A percentile compares a stretch with the other conserved stretches of the same genome.
Evolutionary conservation across 92 coral and sea anemone genomes (phyloP).

Genomic region (Epizoanthus ramosus): DNA sequence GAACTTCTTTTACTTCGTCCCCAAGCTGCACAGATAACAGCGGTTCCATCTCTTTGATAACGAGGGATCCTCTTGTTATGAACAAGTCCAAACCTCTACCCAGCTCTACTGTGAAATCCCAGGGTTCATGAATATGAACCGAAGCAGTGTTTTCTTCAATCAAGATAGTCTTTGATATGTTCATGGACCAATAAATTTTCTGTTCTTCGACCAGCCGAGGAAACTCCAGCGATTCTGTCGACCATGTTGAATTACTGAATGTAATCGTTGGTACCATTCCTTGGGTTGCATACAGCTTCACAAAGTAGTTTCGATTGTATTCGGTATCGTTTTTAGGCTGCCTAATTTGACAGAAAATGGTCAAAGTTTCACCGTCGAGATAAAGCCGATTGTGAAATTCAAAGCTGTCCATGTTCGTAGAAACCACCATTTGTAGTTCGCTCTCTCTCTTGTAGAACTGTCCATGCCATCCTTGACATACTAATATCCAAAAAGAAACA

Average conservation of each 20-base stretch:
- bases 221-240: constrained; percentile 63
- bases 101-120: constrained; percentile 77
- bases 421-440: constrained; percentile 53
- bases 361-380: constrained; percentile 52
- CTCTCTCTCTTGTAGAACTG: constrained; percentile 29
- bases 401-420: constrained; percentile 43
- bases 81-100: constrained; percentile 82
- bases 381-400: constrained; percentile 67
- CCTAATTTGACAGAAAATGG: constrained; percentile 76
- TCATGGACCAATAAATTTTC: constrained; percentile 61
- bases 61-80: constrained; percentile 75
- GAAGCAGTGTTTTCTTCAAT: constrained; percentile 20
- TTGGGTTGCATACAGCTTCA: constrained; percentile 63
- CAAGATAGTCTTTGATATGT: constrained; percentile 61
- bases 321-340: constrained; percentile 70
- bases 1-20: constrained; percentile 45
- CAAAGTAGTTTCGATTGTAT: constrained; percentile 68
- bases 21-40: constrained; percentile 75
- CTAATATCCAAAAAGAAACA: not conserved
- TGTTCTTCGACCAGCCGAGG: constrained; percentile 48
- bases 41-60: constrained; percentile 71
- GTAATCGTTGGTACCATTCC: constrained; percentile 84
- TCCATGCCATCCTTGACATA: constrained; percentile 13
- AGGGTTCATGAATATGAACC: constrained; percentile 56
- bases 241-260: constrained; percentile 78